Evolutionary conservation across 2,797 vertebrate species (phyloP).

Genomic region (Sebastes vulpes): DNA sequence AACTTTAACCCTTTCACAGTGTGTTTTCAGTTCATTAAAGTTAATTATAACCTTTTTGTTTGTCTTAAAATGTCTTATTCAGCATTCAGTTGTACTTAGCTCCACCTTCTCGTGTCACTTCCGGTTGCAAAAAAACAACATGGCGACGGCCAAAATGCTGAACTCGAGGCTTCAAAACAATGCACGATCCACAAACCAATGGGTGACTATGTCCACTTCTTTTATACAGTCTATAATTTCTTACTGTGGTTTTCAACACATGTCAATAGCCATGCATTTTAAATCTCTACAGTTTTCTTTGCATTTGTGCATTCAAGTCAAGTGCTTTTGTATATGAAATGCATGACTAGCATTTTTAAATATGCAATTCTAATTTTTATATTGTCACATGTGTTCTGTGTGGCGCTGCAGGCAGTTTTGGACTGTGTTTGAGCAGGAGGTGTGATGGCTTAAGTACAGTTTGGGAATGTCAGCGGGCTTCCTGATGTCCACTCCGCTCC

Average conservation of each 20-base stretch:
- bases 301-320: background rate
- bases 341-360: background rate
- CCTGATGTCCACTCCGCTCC: conserved; percentile 50
- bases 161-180: too few relatives aligned
- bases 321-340: background rate
- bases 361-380: background rate
- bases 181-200: too few relatives aligned
- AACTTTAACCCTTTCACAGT: too few relatives aligned
- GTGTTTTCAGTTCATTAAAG: too few relatives aligned
- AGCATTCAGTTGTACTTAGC: too few relatives aligned
- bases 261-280: background rate
- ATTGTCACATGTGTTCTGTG: background rate
- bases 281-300: background rate
- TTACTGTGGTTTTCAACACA: background rate
- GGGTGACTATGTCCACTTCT: too few relatives aligned
- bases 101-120: too few relatives aligned
- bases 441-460: conserved; percentile 53
- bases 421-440: conserved; percentile 31
- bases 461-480: conserved; percentile 58
- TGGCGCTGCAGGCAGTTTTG: background rate
- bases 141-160: too few relatives aligned
- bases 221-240: background rate
- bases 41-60: too few relatives aligned
- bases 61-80: too few relatives aligned
- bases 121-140: too few relatives aligned